Evolutionary conservation across 2,797 vertebrate species (phyloP).

Genomic region (Brachyalestes nurse): DNA sequence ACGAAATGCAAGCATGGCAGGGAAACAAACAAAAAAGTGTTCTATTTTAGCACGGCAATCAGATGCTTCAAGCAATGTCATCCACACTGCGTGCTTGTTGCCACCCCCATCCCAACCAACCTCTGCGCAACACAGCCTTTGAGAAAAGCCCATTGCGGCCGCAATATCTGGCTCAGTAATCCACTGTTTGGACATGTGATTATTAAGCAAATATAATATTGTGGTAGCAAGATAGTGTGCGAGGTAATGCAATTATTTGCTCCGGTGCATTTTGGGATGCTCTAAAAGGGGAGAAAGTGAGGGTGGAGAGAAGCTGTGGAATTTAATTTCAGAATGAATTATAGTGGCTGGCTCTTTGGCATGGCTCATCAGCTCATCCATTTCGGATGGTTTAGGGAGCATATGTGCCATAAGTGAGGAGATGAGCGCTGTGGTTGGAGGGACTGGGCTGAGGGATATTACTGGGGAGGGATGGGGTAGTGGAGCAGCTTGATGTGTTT

Average conservation of each 20-base stretch:
- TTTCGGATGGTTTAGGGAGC: constrained; percentile 53
- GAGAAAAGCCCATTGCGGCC: neutral
- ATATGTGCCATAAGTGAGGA: constrained; percentile 49
- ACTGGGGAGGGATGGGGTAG: neutral
- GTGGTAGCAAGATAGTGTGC: constrained; percentile 23
- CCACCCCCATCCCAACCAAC: constrained; percentile 52
- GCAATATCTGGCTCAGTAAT: neutral
- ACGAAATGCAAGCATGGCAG: constrained; percentile 41
- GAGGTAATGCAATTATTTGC: constrained; percentile 49
- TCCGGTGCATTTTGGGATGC: constrained; percentile 30
- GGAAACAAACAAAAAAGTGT: constrained; percentile 50
- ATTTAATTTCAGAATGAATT: constrained; percentile 63
- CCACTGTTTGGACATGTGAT: constrained; percentile 28
- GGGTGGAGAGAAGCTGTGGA: constrained; percentile 34
- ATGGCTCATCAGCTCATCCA: constrained; percentile 56
- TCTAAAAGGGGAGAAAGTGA: constrained; percentile 3
- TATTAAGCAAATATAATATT: constrained; percentile 51
- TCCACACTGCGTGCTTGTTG: constrained; percentile 65
- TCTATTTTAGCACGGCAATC: constrained; percentile 70
- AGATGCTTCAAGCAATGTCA: constrained; percentile 72
- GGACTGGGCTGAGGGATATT: neutral
- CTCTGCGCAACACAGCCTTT: constrained; percentile 10
- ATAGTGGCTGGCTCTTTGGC: constrained; percentile 42
- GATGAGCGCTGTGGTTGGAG: constrained; percentile 37
- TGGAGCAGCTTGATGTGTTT: constrained; percentile 32